Conservation (phyloP, 2,797 vertebrate genomes). For the Clarias pachynema region DNA sequence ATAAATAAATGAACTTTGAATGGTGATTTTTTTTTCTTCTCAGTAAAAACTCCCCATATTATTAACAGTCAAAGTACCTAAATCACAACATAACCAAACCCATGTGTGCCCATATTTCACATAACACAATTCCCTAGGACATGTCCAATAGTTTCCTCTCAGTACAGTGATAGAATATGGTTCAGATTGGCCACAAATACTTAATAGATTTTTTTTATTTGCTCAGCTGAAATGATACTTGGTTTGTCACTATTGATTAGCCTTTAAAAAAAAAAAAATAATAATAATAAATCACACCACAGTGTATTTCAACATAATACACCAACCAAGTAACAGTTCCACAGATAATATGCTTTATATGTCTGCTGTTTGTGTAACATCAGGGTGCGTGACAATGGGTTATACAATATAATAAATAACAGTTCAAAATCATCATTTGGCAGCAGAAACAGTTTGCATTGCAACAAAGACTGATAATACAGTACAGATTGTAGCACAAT, state of each 20-base stretch:
- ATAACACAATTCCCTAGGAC: neutral
- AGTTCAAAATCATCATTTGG: constrained; percentile 16
- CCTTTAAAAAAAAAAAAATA: neutral
- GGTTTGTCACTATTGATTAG: neutral
- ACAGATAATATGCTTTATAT: constrained; percentile 17
- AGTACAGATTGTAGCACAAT: constrained; percentile 28
- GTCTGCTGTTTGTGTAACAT: constrained; percentile 25
- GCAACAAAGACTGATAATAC: constrained; percentile 32
- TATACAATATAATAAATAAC: constrained; percentile 39
- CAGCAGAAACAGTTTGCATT: constrained; percentile 20
- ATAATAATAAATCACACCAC: neutral
- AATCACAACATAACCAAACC: neutral
- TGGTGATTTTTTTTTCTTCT: too few species aligned
- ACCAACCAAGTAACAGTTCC: neutral
- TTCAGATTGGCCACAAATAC: neutral
- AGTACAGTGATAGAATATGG: neutral
- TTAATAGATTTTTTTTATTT: neutral
- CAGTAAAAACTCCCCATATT: neutral
- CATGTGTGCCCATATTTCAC: neutral
- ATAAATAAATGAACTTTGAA: too few species aligned
- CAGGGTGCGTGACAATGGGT: neutral
- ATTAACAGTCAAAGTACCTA: neutral
- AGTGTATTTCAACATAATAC: neutral
- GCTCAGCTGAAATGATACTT: neutral
- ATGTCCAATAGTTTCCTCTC: neutral